Evolutionary conservation across 2,113 vertebrate genomes (phyloP).

Genomic region (Leuciscus idus): DNA sequence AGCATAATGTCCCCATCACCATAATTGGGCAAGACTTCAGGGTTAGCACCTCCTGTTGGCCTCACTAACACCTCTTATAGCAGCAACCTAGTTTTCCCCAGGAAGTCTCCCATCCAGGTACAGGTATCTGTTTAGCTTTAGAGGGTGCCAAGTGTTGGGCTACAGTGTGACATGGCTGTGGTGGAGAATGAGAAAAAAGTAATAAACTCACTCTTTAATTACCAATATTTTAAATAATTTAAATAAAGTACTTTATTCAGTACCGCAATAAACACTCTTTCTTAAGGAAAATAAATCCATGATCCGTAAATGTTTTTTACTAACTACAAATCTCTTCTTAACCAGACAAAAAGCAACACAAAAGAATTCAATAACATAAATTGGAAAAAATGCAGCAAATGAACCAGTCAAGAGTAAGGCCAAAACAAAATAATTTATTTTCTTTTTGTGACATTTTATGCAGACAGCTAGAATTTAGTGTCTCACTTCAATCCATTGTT

Average conservation of each 20-base stretch:
- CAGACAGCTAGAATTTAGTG: slow-evolving; percentile 78
- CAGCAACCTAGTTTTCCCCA: too few relatives aligned
- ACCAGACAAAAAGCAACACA: neutral
- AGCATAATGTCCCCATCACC: too few relatives aligned
- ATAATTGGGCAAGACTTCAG: too few relatives aligned
- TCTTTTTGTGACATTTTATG: slow-evolving; percentile 79
- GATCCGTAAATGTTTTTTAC: neutral
- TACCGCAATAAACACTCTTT: neutral
- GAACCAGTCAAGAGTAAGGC: slow-evolving; percentile 60
- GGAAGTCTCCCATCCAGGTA: too few relatives aligned
- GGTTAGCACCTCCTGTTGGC: too few relatives aligned
- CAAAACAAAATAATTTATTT: slow-evolving; percentile 86
- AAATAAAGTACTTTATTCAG: neutral
- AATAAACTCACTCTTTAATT: neutral
- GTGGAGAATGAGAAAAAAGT: neutral
- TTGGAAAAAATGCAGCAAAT: slow-evolving; percentile 15
- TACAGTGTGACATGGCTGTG: too few relatives aligned
- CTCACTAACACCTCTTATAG: too few relatives aligned
- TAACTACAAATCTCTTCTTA: neutral
- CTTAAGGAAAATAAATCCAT: neutral
- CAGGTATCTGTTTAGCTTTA: too few relatives aligned
- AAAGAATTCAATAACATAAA: neutral
- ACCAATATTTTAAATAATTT: neutral
- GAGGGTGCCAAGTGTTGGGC: too few relatives aligned
- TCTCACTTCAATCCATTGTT: slow-evolving; percentile 77